A percentile compares a stretch with the other conserved stretches of the same genome.
Conservation (phyloP, 2,888 invertebrate species). For the Cenopis cana region DNA sequence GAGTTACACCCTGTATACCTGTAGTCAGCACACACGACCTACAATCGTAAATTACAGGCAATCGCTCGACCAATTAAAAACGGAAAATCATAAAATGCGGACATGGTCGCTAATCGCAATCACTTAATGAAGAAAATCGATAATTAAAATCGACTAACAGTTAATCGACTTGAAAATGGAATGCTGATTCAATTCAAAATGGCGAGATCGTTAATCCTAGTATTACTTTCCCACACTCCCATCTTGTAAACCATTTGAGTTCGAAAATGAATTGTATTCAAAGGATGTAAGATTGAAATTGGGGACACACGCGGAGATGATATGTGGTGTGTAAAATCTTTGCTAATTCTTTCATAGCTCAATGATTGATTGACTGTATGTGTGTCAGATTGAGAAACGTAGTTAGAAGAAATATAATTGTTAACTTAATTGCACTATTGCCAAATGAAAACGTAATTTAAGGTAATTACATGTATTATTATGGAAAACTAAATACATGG, state of each 20-base stretch:
- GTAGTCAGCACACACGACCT: neutral
- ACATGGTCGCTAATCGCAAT: slow-evolving; percentile 81
- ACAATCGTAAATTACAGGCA: slow-evolving; percentile 67
- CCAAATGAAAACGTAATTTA: neutral
- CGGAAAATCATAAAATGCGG: slow-evolving; percentile 74
- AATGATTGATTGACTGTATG: slow-evolving; percentile 18
- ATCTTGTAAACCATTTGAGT: neutral
- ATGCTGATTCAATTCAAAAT: slow-evolving; percentile 52
- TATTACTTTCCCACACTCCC: slow-evolving; percentile 2
- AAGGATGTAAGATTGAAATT: neutral
- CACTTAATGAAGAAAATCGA: slow-evolving; percentile 80
- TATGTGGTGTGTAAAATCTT: neutral
- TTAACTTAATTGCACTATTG: slow-evolving; percentile 21
- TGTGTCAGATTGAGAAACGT: slow-evolving; percentile 47
- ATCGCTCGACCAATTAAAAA: slow-evolving; percentile 75
- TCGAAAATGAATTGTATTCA: neutral
- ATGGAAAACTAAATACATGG: neutral
- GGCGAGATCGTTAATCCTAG: slow-evolving; percentile 35
- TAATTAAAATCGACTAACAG: slow-evolving; percentile 77
- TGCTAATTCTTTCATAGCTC: slow-evolving; percentile 16
- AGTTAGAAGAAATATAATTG: slow-evolving; percentile 14
- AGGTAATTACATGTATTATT: slow-evolving; percentile 7
- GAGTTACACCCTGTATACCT: no score
- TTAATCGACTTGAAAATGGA: slow-evolving; percentile 83
- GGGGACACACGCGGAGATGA: neutral